Conservation (phyloP, 1,140 invertebrate species). For the Lerema accius region DNA sequence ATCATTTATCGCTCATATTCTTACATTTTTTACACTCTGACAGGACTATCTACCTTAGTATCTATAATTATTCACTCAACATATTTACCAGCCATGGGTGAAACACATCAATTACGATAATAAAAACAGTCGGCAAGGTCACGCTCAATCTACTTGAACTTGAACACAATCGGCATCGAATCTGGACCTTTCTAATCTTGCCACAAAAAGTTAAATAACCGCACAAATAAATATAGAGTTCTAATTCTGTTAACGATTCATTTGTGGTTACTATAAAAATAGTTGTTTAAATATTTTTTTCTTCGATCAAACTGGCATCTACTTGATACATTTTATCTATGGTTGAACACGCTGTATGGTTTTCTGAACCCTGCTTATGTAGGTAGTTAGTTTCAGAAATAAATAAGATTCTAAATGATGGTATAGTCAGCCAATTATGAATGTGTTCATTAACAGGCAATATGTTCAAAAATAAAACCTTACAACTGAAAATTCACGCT, state of each 20-base stretch:
- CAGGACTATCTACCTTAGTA: too few relatives aligned
- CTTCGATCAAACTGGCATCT: neutral
- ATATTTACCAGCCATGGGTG: neutral
- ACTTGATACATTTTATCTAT: neutral
- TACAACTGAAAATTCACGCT: too few relatives aligned
- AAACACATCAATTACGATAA: neutral
- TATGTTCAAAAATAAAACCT: too few relatives aligned
- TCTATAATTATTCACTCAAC: too few relatives aligned
- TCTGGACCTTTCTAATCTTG: conserved; percentile 30
- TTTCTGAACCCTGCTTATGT: too few relatives aligned
- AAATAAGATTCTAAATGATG: too few relatives aligned
- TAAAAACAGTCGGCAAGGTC: conserved; percentile 25
- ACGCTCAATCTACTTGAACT: conserved; percentile 28
- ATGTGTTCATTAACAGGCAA: too few relatives aligned
- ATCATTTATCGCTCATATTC: too few relatives aligned
- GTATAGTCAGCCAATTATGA: too few relatives aligned
- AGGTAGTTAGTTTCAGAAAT: too few relatives aligned
- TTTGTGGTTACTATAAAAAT: conserved; percentile 13
- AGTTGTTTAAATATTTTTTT: neutral
- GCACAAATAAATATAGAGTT: conserved; percentile 17
- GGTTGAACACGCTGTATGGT: too few relatives aligned
- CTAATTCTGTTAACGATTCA: conserved; percentile 15
- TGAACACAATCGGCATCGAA: conserved; percentile 31
- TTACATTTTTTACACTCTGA: too few relatives aligned
- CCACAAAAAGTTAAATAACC: conserved; percentile 28